Conservation (phyloP, 2,113 vertebrate species). For the Melanerpes formicivorus region DNA sequence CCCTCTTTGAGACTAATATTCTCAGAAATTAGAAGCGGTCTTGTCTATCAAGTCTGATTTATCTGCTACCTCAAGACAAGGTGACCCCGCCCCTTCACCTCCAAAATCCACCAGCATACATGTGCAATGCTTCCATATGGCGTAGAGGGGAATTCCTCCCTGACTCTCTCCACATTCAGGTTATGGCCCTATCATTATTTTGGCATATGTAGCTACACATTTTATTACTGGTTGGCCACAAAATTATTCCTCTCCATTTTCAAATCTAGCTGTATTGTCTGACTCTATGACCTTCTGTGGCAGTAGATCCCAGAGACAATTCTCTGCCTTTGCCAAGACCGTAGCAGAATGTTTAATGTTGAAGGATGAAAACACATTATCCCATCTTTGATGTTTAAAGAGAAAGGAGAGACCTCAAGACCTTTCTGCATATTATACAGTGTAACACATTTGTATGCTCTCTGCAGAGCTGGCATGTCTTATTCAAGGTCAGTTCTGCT, state of each 20-base stretch:
- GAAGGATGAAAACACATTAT: constrained; percentile 66
- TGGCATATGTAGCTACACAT: constrained; percentile 10
- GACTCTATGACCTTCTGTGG: not conserved
- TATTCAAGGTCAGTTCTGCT: constrained; percentile 57
- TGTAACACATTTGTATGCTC: constrained; percentile 50
- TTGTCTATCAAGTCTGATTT: not conserved
- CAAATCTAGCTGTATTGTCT: constrained; percentile 3
- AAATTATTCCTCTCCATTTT: constrained; percentile 60
- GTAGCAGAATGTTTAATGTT: constrained; percentile 47
- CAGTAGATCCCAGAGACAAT: constrained; percentile 46
- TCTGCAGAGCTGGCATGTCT: constrained; percentile 8
- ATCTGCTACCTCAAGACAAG: not conserved
- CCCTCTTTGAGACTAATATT: not conserved
- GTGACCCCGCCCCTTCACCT: not conserved
- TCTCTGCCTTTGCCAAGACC: constrained; percentile 21
- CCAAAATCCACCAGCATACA: not conserved
- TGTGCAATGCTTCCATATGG: not conserved
- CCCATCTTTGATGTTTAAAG: constrained; percentile 64
- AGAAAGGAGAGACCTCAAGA: constrained; percentile 51
- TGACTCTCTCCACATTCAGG: not conserved
- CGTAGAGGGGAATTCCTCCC: not conserved
- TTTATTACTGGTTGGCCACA: constrained; percentile 42
- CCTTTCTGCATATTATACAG: constrained; percentile 52
- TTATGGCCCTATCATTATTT: constrained; percentile 36
- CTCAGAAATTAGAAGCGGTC: not conserved